Conservation (phyloP, 2,113 vertebrate genomes). For the Drymodes brunneopygia region DNA sequence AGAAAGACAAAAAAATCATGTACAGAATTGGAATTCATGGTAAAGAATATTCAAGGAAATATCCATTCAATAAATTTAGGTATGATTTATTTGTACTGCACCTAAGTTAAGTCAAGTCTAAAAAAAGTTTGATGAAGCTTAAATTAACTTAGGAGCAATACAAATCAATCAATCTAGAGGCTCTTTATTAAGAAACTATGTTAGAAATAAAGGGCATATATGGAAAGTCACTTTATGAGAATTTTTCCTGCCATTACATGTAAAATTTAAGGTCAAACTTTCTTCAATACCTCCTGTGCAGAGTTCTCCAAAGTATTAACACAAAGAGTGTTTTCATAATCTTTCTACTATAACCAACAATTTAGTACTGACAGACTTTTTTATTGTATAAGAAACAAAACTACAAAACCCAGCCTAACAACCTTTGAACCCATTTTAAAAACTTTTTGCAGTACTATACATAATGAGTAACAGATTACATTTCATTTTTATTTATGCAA, state of each 20-base stretch:
- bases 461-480: not conserved
- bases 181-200: slow-evolving; percentile 1
- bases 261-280: not conserved
- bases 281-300: not conserved
- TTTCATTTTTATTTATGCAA: not conserved
- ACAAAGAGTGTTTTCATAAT: not conserved
- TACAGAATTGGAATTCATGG: not conserved
- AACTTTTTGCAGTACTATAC: not conserved
- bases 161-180: not conserved
- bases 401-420: not conserved
- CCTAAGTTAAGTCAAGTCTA: not conserved
- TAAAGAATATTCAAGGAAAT: not conserved
- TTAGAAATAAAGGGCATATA: not conserved
- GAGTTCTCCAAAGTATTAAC: not conserved
- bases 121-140: not conserved
- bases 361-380: not conserved
- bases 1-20: not conserved
- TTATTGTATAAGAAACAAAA: not conserved
- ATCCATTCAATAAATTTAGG: not conserved
- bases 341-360: not conserved
- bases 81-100: slow-evolving; percentile 4
- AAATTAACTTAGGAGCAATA: not conserved
- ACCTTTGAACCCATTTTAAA: not conserved
- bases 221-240: not conserved
- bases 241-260: not conserved